Evolutionary conservation across 2,113 vertebrate species (phyloP).

Genomic region (Hippocampus zosterae): DNA sequence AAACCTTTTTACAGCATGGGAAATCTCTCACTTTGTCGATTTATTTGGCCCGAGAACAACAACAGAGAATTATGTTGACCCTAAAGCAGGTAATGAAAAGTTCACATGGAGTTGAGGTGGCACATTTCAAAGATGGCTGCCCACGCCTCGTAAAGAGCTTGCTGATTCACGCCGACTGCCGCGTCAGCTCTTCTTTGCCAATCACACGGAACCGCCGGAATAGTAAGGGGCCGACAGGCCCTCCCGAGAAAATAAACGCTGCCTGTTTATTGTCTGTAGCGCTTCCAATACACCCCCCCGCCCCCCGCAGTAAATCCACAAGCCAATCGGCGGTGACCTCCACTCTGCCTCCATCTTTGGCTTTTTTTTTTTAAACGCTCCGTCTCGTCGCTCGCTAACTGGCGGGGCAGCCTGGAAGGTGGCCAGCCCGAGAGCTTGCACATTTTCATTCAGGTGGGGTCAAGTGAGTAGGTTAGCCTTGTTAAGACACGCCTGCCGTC

Average conservation of each 20-base stretch:
- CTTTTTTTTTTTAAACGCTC: slow-evolving; percentile 24
- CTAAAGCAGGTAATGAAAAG: background rate
- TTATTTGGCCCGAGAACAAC: background rate
- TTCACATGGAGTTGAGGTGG: slow-evolving; percentile 4
- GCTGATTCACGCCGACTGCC: slow-evolving; percentile 44
- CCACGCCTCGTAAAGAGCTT: slow-evolving; percentile 22
- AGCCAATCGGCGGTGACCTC: slow-evolving; percentile 47
- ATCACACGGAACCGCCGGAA: background rate
- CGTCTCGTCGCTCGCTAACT: slow-evolving; percentile 30
- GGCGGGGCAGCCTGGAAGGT: slow-evolving; percentile 40
- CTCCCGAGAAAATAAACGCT: background rate
- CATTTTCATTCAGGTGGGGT: slow-evolving; percentile 38
- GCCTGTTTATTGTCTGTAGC: slow-evolving; percentile 25
- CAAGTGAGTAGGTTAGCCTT: slow-evolving; percentile 53
- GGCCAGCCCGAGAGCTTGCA: slow-evolving; percentile 47
- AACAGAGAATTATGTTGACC: background rate
- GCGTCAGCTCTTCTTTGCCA: slow-evolving; percentile 7
- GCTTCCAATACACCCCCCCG: slow-evolving; percentile 17
- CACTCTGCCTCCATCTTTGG: slow-evolving; percentile 49
- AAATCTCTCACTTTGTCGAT: background rate
- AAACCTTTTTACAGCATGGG: background rate
- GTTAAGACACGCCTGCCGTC: slow-evolving; percentile 66
- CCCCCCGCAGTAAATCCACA: slow-evolving; percentile 29
- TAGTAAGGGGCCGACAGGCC: background rate
- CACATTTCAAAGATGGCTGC: slow-evolving; percentile 16